These are phyloP conservation scores for Siniperca chuatsi DNA, from an alignment of 2,113 vertebrate genomes.

Conservation along the genomic window DNA sequence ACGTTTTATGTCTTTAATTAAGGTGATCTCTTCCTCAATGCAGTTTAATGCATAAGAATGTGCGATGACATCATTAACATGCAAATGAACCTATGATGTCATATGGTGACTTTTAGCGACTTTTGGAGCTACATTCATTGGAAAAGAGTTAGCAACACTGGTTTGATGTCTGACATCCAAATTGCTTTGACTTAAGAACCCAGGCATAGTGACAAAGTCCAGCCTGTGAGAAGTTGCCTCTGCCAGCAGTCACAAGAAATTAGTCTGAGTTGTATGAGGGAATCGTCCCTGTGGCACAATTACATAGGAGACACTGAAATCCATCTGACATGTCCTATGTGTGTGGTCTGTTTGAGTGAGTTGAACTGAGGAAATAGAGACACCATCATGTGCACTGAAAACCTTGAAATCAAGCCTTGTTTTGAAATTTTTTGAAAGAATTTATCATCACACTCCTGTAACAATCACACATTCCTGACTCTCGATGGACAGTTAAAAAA, in stretches of 20 bases:
- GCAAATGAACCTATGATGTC: too few relatives aligned
- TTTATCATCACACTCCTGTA: too few relatives aligned
- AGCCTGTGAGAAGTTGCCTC: slow-evolving; percentile 28
- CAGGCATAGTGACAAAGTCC: slow-evolving; percentile 25
- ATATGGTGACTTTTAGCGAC: too few relatives aligned
- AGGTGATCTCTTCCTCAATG: too few relatives aligned
- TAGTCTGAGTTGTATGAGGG: slow-evolving; percentile 17
- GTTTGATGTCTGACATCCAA: slow-evolving; percentile 10
- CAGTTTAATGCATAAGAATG: too few relatives aligned
- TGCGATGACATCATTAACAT: too few relatives aligned
- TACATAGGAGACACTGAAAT: slow-evolving; percentile 15
- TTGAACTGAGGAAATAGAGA: background rate
- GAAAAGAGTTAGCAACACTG: too few relatives aligned
- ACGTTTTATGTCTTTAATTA: too few relatives aligned
- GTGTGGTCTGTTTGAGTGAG: background rate
- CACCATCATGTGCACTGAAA: background rate
- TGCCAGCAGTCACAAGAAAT: slow-evolving; percentile 33
- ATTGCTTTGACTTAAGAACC: slow-evolving; percentile 23
- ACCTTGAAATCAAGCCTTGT: background rate
- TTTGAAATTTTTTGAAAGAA: too few relatives aligned
- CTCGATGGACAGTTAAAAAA: too few relatives aligned
- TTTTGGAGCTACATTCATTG: too few relatives aligned
- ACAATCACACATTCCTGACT: too few relatives aligned
- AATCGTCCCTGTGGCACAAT: slow-evolving; percentile 9
- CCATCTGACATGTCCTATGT: background rate